Conservation (phyloP, 2,888 invertebrate species). For the Zaprionus lineosus region DNA sequence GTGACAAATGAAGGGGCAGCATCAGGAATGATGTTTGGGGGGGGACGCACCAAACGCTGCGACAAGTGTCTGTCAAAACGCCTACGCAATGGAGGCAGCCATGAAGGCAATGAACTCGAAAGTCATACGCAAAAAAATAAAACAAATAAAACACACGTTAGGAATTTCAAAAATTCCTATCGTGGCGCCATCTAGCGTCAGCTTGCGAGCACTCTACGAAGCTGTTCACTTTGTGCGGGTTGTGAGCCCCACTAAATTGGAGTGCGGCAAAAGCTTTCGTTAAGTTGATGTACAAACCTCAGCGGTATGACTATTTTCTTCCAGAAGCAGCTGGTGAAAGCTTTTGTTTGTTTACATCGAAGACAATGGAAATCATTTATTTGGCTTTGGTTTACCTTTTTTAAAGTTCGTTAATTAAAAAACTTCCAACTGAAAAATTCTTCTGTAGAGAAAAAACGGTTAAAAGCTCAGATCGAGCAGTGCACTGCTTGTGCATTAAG, state of each 20-base stretch:
- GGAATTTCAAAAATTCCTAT: conserved; percentile 9
- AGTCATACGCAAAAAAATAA: not conserved
- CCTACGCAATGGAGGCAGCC: conserved; percentile 35
- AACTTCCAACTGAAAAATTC: no score
- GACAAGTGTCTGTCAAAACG: conserved; percentile 60
- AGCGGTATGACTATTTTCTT: no score
- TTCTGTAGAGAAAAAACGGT: no score
- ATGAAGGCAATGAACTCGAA: conserved; percentile 51
- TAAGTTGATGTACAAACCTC: no score
- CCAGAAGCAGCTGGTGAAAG: no score
- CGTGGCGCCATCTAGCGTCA: conserved; percentile 26
- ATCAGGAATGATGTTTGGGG: not conserved
- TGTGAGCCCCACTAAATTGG: no score
- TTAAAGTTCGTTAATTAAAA: no score
- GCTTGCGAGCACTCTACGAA: not conserved
- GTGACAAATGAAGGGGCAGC: not conserved
- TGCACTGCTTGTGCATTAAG: not conserved
- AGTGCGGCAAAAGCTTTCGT: no score
- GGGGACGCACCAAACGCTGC: not conserved
- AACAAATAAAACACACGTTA: not conserved
- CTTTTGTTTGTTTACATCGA: no score
- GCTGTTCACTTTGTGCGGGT: conserved; percentile 10
- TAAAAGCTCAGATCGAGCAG: no score
- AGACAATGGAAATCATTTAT: no score
- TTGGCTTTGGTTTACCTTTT: no score